Base-by-base conservation (phyloP, 2,113 vertebrate species). In the Edolisoma coerulescens region DNA sequence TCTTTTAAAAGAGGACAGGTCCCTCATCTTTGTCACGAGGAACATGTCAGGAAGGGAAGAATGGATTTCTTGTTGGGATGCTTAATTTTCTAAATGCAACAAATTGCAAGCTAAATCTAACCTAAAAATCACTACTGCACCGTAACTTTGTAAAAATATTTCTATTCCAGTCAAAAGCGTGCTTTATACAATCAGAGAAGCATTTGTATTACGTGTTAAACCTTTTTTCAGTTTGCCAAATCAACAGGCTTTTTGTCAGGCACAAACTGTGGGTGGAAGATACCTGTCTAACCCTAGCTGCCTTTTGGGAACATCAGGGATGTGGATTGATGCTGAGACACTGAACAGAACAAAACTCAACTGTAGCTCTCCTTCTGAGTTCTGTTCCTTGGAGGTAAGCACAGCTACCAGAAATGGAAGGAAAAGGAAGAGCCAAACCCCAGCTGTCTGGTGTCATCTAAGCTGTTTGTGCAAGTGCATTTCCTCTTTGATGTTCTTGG, bases 401-500 rank as follows among this genome's bases (percentile, higher is more conserved):
- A 76, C 37, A 87, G 70, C 75, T 69, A 87, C 59, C 74, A 79
- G 74, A 89, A 96, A 91, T 4, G 53, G 92, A 95, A 96, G 81
- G 77, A 60, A 87, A 93, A 84, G 74, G 65, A 91, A 95, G 74
- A 94, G 79, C 82, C 94, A 97, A 93, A 82, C 35, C 85, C 87
- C 95, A 95, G 88, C 90, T 97, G 96, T 49, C 90, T 97, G 90
- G 87, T 95, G 96, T 91, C 92, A 87, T 94, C 90, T 91, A 95
- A 95, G 88, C 92, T 96, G 94, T 85, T 96, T 95, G 90, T 94
- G 81, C 84, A 95, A 95, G 88, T 93, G 91, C 67, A 61, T 95
- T 97, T 96, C 94, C 94, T 95, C 94, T 96, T 96, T 97, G 92
- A 95, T 96, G 94, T 94, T 93, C 88, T 95, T 96, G 95, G 96